Conservation (phyloP, 2,888 invertebrate species). For the Caenorhabditis wallacei region DNA sequence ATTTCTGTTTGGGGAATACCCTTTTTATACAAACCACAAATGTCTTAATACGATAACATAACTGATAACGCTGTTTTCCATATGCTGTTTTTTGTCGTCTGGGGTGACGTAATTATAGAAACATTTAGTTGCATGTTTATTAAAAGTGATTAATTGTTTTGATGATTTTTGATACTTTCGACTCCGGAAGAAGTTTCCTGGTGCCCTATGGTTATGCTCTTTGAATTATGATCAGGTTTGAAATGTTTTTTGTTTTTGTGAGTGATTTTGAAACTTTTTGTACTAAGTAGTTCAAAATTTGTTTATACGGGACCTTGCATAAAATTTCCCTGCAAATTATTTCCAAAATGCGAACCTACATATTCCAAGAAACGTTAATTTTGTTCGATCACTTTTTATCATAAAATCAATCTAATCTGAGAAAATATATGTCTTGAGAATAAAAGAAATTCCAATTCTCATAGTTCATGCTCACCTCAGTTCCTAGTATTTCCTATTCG, state of each 20-base stretch:
- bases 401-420: not conserved
- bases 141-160: constrained; percentile 29
- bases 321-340: too few relatives aligned
- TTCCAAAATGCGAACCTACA: too few relatives aligned
- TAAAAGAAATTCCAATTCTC: not conserved
- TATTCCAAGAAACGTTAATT: not conserved
- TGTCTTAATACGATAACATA: not conserved
- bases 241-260: not conserved
- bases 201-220: not conserved
- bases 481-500: constrained; percentile 8
- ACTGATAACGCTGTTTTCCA: constrained; percentile 42
- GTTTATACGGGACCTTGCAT: too few relatives aligned
- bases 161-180: constrained; percentile 17
- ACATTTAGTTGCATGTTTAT: constrained; percentile 3
- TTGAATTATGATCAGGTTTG: not conserved
- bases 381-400: not conserved
- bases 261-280: constrained; percentile 2
- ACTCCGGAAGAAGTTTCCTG: not conserved
- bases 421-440: not conserved
- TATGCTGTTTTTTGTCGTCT: constrained; percentile 7
- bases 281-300: not conserved
- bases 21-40: constrained; percentile 24
- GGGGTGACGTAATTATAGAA: constrained; percentile 17
- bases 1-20: constrained; percentile 8
- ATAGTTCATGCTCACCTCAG: constrained; percentile 17